Evolutionary conservation across 2,797 vertebrate genomes (phyloP).

Genomic region (Ara ararauna): DNA sequence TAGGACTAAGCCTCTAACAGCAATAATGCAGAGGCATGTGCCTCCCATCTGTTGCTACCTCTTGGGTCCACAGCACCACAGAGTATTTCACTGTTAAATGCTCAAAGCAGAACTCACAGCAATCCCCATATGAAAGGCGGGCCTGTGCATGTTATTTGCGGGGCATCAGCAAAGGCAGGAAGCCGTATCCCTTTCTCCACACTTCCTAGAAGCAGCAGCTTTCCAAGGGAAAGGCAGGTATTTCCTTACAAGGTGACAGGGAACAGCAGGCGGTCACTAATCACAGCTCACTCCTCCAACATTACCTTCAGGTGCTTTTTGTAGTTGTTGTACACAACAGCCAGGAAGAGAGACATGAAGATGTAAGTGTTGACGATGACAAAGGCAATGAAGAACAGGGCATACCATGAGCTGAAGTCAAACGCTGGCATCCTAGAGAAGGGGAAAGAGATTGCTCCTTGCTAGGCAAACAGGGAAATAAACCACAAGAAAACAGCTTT

Average conservation of each 20-base stretch:
- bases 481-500: not conserved
- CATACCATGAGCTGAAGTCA: conserved; percentile 84
- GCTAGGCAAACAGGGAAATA: not conserved
- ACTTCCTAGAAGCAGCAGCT: not conserved
- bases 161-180: not conserved
- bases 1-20: not conserved
- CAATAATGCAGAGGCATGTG: not conserved
- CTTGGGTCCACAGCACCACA: not conserved
- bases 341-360: conserved; percentile 96
- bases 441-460: not conserved
- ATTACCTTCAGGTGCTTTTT: conserved; percentile 93
- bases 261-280: not conserved
- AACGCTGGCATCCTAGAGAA: conserved; percentile 92
- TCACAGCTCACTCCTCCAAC: not conserved
- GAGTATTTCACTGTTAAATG: not conserved
- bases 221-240: not conserved
- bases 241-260: not conserved
- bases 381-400: conserved; percentile 90
- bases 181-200: not conserved
- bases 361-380: conserved; percentile 93
- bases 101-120: not conserved
- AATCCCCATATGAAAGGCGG: not conserved
- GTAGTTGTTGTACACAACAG: conserved; percentile 96
- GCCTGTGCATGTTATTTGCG: not conserved
- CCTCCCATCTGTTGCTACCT: not conserved